A percentile compares a stretch with the other conserved stretches of the same genome.
Evolutionary conservation across 2,797 vertebrate species (phyloP).

Genomic region (Coreius guichenoti): DNA sequence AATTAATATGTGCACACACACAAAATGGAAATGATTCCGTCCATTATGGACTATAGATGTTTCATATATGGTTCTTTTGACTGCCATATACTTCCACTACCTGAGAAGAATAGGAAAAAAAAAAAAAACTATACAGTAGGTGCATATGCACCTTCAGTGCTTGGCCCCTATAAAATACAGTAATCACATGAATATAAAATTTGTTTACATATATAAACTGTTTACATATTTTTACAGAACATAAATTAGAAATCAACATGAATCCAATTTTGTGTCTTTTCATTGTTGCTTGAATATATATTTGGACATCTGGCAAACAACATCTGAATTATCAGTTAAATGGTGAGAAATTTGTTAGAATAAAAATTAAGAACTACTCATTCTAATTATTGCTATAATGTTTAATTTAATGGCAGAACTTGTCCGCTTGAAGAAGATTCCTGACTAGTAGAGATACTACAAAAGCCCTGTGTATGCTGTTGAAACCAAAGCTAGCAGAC

Average conservation of each 20-base stretch:
- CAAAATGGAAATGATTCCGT: too few relatives aligned
- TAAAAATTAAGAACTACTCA: not conserved
- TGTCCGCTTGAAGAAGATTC: not conserved
- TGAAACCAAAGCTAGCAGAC: not conserved
- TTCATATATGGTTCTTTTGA: not conserved
- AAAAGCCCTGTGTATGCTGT: not conserved
- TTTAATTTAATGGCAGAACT: not conserved
- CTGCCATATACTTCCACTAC: not conserved
- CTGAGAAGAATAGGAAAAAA: not conserved
- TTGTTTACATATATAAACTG: not conserved
- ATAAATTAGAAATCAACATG: conserved; percentile 68
- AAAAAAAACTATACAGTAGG: too few relatives aligned
- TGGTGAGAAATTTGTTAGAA: not conserved
- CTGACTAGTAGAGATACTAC: not conserved
- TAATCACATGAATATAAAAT: not conserved
- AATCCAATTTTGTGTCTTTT: conserved; percentile 77
- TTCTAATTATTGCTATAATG: not conserved
- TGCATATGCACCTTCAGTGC: not conserved
- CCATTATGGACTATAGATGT: too few relatives aligned
- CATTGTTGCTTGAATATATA: conserved; percentile 80
- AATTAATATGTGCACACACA: too few relatives aligned
- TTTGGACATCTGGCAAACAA: conserved; percentile 40
- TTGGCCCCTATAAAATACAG: conserved; percentile 27
- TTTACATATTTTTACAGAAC: conserved; percentile 68
- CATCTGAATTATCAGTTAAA: not conserved